Conservation (phyloP, 2,797 vertebrate species). For the Myotis findleyi region DNA sequence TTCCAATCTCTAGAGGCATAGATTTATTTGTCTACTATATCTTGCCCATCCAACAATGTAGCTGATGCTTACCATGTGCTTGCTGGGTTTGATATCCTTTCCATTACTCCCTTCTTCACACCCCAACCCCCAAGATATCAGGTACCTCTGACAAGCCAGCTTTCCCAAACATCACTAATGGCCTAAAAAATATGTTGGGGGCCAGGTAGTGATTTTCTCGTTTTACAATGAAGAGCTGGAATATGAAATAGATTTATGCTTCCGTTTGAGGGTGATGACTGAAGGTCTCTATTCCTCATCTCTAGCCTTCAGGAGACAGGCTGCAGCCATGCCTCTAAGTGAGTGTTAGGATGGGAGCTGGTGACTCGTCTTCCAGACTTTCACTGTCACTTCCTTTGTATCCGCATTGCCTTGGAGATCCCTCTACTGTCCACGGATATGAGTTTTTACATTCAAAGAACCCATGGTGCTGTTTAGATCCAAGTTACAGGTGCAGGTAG, state of each 20-base stretch:
- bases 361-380: neutral
- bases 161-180: neutral
- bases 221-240: slow-evolving; percentile 15
- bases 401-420: neutral
- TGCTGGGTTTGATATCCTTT: neutral
- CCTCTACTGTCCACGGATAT: too few relatives aligned
- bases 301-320: neutral
- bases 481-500: neutral
- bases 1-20: neutral
- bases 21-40: neutral
- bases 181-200: neutral
- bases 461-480: neutral
- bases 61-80: neutral
- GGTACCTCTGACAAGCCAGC: neutral
- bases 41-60: neutral
- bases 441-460: neutral
- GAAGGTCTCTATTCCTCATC: neutral
- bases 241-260: neutral
- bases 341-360: rapidly evolving
- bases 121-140: neutral
- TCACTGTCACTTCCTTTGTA: neutral
- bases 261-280: neutral
- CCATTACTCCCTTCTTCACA: neutral
- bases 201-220: neutral
- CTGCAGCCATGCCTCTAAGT: neutral